Percentiles rank a stretch among this genome's conserved stretches.
Evolutionary conservation across 1,140 invertebrate genomes (phyloP).

Genomic region (Drosophila azteca): DNA sequence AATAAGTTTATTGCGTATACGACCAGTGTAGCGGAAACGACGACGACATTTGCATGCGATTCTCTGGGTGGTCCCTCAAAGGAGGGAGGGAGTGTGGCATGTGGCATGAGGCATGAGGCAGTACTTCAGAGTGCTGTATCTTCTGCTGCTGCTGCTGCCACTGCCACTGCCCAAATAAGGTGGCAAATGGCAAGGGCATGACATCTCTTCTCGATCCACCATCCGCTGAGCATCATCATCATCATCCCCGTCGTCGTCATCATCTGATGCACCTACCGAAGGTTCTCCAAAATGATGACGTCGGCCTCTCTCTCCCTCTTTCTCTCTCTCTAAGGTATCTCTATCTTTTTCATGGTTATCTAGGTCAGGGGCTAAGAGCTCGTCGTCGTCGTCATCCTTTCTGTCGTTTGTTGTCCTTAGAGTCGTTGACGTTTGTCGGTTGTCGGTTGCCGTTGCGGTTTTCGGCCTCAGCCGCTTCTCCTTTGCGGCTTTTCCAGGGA

Average conservation of each 20-base stretch:
- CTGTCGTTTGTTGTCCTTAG: slow-evolving; percentile 36
- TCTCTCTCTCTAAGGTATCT: slow-evolving; percentile 5
- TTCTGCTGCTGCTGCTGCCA: slow-evolving; percentile 26
- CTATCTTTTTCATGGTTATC: slow-evolving; percentile 52
- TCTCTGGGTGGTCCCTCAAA: no score
- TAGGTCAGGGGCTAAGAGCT: slow-evolving; percentile 71
- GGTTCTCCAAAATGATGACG: slow-evolving; percentile 67
- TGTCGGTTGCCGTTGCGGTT: slow-evolving; percentile 15
- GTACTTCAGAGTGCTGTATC: slow-evolving; percentile 14
- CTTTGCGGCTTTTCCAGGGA: slow-evolving; percentile 3
- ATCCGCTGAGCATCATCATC: slow-evolving; percentile 45
- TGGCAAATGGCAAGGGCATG: slow-evolving; percentile 60
- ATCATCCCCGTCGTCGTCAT: slow-evolving; percentile 28
- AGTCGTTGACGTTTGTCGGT: slow-evolving; percentile 61
- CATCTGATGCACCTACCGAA: slow-evolving; percentile 48
- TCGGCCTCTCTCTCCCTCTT: slow-evolving; percentile 36
- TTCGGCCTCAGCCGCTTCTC: slow-evolving; percentile 16
- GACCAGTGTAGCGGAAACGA: slow-evolving; percentile 36
- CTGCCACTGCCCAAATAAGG: no score
- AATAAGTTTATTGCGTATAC: slow-evolving; percentile 62
- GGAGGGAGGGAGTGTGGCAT: no score
- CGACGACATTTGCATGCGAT: slow-evolving; percentile 40
- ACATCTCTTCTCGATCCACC: not conserved
- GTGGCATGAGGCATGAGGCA: not conserved
- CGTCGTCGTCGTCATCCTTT: slow-evolving; percentile 28